A percentile compares a stretch with the other conserved stretches of the same genome.
These are phyloP conservation scores for Florisuga fusca DNA, from an alignment of 2,797 vertebrate genomes.

Conservation along the genomic window DNA sequence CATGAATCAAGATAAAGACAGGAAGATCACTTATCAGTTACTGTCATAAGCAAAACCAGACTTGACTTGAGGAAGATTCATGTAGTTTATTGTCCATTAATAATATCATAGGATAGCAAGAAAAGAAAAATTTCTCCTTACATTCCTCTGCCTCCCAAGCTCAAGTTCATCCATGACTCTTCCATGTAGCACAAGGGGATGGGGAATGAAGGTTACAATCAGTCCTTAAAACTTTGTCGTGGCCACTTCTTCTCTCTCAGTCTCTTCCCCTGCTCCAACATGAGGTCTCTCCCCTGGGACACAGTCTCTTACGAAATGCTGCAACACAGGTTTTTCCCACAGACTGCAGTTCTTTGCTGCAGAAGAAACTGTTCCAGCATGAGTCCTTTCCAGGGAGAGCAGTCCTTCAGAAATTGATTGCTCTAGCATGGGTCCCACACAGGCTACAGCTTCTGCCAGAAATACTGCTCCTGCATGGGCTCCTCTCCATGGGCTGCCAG, in stretches of 20 bases:
- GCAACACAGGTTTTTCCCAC: no score
- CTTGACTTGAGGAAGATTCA: no score
- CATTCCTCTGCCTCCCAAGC: background rate
- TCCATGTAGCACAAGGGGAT: background rate
- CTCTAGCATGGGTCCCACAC: accelerated
- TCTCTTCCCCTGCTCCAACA: no score
- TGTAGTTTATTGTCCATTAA: background rate
- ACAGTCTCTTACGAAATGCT: no score
- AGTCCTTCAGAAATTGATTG: background rate
- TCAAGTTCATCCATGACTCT: background rate
- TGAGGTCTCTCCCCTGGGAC: no score
- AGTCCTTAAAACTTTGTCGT: background rate
- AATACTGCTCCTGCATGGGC: background rate
- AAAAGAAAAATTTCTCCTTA: background rate
- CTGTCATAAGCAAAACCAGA: no score
- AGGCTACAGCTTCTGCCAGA: background rate
- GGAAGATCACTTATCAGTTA: no score
- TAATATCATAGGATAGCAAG: background rate
- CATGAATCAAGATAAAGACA: no score
- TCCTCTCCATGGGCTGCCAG: background rate
- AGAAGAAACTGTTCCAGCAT: background rate
- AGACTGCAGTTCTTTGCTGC: background rate
- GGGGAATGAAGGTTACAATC: background rate
- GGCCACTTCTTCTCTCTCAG: background rate
- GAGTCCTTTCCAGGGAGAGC: accelerated